Base-by-base conservation (phyloP, 2,888 invertebrate genomes). In the Endotricha flammealis region DNA sequence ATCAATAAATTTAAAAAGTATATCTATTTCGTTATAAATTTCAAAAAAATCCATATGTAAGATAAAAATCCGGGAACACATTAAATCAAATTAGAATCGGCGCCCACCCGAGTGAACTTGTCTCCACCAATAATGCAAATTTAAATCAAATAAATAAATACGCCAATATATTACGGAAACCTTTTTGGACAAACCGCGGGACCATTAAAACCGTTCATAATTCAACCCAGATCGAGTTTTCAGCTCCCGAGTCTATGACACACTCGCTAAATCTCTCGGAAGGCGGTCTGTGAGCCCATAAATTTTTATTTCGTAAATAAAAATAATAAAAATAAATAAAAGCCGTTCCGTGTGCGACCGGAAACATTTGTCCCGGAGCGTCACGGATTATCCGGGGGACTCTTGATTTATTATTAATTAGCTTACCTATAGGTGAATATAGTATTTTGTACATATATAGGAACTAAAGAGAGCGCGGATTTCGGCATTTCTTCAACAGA, bases 361-460 rank as follows among this genome's bases (percentile, higher is more conserved):
- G 85, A 83, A 81, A 82, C 85, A 79, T 85, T 81, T 80, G 83
- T 83, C 81, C 75, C 65, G 71, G 48, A 63, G 62, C 74, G 80
- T 79, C 81, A 74, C 69, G 64, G 65, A 57, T 83, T 78, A 83
- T 82, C 83, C 85, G 65, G 66, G 49, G 57, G 44, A 57, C 66
- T 48, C 54, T 66, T 80, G 82, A 86, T 86, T 85, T 85, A 85
- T 83, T 83, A 80, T 76, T 85, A 83, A 85, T 85, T 85, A 83
- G 74, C 64, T 63, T 39, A 41, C 41, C 39, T 46, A 47, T 49
- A 43, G n/a, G n/a, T n/a, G n/a, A n/a, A n/a, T n/a, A n/a, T n/a
- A n/a, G n/a, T n/a, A n/a, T n/a, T n/a, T n/a, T n/a, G n/a, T n/a
- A n/a, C n/a, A n/a, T n/a, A n/a, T 49, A 41, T 49, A n/a, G n/a